These are phyloP conservation scores for Pangasius djambal DNA, from an alignment of 2,797 vertebrate species.

Conservation along the genomic window DNA sequence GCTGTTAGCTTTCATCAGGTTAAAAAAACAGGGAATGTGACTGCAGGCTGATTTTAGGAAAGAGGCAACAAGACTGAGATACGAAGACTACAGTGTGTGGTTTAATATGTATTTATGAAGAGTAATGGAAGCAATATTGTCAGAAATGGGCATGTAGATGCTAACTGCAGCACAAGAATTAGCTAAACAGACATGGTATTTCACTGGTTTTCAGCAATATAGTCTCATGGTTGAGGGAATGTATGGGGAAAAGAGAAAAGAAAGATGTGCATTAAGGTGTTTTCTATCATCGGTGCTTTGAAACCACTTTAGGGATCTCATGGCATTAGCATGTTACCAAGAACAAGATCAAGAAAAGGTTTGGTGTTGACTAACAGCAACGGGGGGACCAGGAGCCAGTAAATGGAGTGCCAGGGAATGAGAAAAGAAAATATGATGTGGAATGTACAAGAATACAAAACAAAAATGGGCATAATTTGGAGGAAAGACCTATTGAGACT, in stretches of 20 bases:
- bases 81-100: background rate
- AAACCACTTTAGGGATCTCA: background rate
- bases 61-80: background rate
- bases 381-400: background rate
- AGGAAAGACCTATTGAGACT: background rate
- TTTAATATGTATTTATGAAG: constrained; percentile 20
- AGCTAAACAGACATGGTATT: background rate
- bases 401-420: background rate
- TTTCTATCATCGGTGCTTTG: background rate
- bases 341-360: background rate
- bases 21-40: background rate
- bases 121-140: constrained; percentile 19
- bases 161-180: background rate
- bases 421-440: background rate
- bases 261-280: background rate
- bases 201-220: background rate
- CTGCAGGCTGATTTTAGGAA: background rate
- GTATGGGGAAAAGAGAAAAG: background rate
- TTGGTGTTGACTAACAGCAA: background rate
- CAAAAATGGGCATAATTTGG: background rate
- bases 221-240: background rate
- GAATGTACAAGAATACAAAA: background rate
- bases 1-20: constrained; percentile 6
- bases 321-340: background rate
- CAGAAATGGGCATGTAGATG: constrained; percentile 3